Evolutionary conservation across 2,797 vertebrate genomes (phyloP).

Genomic region (Arrhamphus sclerolepis): DNA sequence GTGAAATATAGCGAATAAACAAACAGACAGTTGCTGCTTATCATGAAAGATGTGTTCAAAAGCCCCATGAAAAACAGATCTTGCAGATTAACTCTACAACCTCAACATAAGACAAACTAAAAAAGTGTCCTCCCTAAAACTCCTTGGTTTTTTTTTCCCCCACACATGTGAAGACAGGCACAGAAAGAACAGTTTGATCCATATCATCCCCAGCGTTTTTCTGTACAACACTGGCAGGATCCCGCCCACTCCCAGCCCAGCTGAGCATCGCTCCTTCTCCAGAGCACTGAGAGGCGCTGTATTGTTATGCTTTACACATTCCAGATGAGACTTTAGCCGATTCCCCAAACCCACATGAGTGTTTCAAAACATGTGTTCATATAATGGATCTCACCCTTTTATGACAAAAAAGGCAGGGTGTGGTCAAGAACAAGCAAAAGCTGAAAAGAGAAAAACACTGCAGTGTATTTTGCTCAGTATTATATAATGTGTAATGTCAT

Average conservation of each 20-base stretch:
- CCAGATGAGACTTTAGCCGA: conserved; percentile 75
- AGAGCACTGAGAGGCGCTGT: conserved; percentile 64
- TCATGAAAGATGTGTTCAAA: conserved; percentile 25
- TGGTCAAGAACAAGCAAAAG: conserved; percentile 49
- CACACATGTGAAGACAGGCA: conserved; percentile 12
- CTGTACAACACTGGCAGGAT: conserved; percentile 46
- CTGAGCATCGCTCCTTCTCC: conserved; percentile 42
- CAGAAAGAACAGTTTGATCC: conserved; percentile 33
- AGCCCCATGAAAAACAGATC: conserved; percentile 28
- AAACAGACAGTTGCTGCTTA: conserved; percentile 8
- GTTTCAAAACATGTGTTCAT: conserved; percentile 65
- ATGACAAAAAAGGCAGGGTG: conserved; percentile 52
- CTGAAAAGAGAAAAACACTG: conserved; percentile 10
- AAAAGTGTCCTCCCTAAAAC: background rate
- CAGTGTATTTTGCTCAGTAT: background rate
- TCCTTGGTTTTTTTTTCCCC: conserved; percentile 10
- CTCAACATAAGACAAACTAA: conserved; percentile 4
- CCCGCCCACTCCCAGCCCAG: conserved; percentile 64
- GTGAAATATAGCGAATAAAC: conserved; percentile 16
- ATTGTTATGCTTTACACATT: conserved; percentile 80
- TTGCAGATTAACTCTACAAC: conserved; percentile 15
- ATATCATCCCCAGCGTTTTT: conserved; percentile 18
- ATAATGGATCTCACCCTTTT: conserved; percentile 52
- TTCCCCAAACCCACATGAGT: conserved; percentile 56
- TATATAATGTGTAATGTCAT: too few relatives aligned